Evolutionary conservation across 2,113 vertebrate species (phyloP).

Genomic region (Percopsis transmontana): DNA sequence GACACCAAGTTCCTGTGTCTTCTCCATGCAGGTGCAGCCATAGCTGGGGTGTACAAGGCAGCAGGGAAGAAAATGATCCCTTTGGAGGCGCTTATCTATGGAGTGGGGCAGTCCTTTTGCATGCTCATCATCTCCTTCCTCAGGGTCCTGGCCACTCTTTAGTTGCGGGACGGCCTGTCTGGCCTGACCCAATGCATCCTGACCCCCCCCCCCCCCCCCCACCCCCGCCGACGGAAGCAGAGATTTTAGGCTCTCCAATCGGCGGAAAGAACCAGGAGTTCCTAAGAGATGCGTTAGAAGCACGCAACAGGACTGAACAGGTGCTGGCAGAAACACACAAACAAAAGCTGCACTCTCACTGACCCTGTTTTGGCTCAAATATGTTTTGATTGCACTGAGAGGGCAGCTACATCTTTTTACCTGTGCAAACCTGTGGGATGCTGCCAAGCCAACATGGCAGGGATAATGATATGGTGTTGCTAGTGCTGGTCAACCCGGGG

Average conservation of each 20-base stretch:
- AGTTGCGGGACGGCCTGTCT: slow-evolving; percentile 58
- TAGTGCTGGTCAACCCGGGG: too few relatives aligned
- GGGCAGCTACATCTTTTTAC: too few relatives aligned
- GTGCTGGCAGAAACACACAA: too few relatives aligned
- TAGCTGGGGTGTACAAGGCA: slow-evolving; percentile 95
- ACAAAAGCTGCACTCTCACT: too few relatives aligned
- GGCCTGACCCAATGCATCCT: not conserved
- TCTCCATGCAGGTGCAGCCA: slow-evolving; percentile 85
- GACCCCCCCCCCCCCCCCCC: not conserved
- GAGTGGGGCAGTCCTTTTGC: slow-evolving; percentile 92
- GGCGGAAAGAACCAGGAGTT: too few relatives aligned
- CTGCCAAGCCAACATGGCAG: not conserved
- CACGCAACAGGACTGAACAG: too few relatives aligned
- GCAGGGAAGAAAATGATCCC: slow-evolving; percentile 94
- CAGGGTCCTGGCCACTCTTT: slow-evolving; percentile 91
- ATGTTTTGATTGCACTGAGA: too few relatives aligned
- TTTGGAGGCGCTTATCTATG: slow-evolving; percentile 89
- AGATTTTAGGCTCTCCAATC: not conserved
- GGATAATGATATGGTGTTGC: not conserved
- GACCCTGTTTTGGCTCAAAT: too few relatives aligned
- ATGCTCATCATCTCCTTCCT: slow-evolving; percentile 91
- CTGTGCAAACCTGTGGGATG: not conserved
- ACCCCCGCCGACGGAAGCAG: too few relatives aligned
- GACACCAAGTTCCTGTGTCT: not conserved
- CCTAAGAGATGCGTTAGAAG: too few relatives aligned